Evolutionary conservation across 2,113 vertebrate species (phyloP), one percentile per base, ranked within the genome.

Genomic region (Otocyon megalotis): DNA sequence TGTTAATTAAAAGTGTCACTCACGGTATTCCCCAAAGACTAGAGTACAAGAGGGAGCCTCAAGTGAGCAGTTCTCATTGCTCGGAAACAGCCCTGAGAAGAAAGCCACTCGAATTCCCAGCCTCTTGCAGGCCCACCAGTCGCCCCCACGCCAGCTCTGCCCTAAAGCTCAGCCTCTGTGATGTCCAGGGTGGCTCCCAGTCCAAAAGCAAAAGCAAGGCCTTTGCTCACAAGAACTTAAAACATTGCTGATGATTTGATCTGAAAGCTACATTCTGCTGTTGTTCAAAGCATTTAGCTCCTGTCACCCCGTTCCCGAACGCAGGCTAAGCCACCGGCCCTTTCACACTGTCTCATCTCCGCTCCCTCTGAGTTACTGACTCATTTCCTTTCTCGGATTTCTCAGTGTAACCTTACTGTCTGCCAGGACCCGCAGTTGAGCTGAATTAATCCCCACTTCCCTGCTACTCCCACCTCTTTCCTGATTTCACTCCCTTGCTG

Each of bases 361-460:
- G 54, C 85, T 90, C 77, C 48, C 63, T 89, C 88, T 28, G 60
- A 60, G 77, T 13, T 19, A 8, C 92, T 95, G 97, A 97, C 71
- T 98, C 98, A 97, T 58, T 97, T 98, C 97, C 98, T 91, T 81
- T 89, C 97, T 93, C 86, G 9, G 15, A 80, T 93, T 95, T 96
- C 96, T 93, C 80, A 1, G 53, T 28, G 87, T 13, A 30, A 80
- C 88, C 81, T 28, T 20, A 48, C 7, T 71, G 69, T 87, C 53
- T 88, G 94, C 96, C 96, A 97, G 85, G 81, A 88, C 80, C 93
- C 58, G 1, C 74, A 60, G 54, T 35, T 90, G 28, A 90, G 90
- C 35, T 22, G 30, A 35, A 88, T 76, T 90, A 98, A 97, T 94
- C 80, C 90, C 20, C 28, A 43, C 62, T 94, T 65, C 79, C 95